Evolutionary conservation across 2,797 vertebrate species (phyloP).

Genomic region (Streptopelia turtur): DNA sequence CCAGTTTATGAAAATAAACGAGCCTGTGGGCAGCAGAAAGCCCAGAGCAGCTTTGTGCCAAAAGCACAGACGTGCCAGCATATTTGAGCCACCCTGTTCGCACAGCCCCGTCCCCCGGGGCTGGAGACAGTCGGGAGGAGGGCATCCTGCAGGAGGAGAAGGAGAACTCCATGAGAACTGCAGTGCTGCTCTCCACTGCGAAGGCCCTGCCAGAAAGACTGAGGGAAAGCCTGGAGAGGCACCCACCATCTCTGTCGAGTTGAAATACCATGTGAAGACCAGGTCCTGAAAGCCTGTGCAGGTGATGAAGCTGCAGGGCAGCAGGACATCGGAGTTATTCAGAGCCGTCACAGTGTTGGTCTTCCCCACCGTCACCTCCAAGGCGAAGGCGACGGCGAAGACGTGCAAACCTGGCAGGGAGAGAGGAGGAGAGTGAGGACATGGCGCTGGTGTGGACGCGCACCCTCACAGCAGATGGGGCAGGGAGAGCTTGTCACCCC

Average conservation of each 20-base stretch:
- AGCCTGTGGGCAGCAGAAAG: not conserved
- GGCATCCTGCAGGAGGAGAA: not conserved
- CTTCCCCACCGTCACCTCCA: slow-evolving; percentile 93
- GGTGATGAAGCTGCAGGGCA: slow-evolving; percentile 89
- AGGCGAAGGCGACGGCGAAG: slow-evolving; percentile 66
- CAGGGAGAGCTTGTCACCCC: not conserved
- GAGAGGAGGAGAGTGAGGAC: not conserved
- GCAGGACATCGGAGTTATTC: slow-evolving; percentile 89
- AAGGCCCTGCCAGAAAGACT: not conserved
- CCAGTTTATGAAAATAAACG: not conserved
- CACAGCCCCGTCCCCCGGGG: not conserved
- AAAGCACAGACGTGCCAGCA: not conserved
- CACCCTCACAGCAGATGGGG: not conserved
- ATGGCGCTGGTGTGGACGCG: rapidly evolving
- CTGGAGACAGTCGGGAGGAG: rapidly evolving
- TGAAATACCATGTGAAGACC: slow-evolving; percentile 90
- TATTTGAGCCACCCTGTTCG: not conserved
- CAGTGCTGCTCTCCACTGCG: not conserved
- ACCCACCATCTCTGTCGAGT: slow-evolving; percentile 78
- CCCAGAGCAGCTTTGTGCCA: not conserved
- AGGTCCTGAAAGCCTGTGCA: slow-evolving; percentile 92
- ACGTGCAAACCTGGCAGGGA: slow-evolving; percentile 80
- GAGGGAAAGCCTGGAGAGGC: not conserved
- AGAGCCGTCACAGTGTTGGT: slow-evolving; percentile 83
- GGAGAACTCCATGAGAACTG: rapidly evolving